phyloP scores from a whole-genome alignment of 2,113 vertebrate species.

The Psettodes erumei region DNA sequence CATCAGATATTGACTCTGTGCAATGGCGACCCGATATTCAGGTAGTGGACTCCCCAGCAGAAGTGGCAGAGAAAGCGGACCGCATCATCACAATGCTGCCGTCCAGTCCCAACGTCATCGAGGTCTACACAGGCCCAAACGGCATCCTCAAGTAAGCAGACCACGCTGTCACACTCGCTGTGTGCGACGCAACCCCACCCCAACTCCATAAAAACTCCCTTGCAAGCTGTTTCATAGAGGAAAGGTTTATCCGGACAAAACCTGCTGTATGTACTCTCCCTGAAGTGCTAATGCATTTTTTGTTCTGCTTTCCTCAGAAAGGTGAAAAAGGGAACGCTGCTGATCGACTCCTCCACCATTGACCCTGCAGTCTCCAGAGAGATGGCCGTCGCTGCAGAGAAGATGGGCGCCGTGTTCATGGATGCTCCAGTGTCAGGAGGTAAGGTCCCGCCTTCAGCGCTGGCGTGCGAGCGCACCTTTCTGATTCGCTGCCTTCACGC shows the following conservation, averaged over 20 bases:
- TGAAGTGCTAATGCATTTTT: not conserved
- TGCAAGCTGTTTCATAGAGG: not conserved
- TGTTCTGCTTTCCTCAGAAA: slow-evolving; percentile 82
- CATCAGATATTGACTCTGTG: not conserved
- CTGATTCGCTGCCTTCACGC: not conserved
- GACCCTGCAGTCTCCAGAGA: slow-evolving; percentile 94
- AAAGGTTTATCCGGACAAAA: not conserved
- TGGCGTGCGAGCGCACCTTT: not conserved
- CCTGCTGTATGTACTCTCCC: not conserved
- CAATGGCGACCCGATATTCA: slow-evolving; percentile 57
- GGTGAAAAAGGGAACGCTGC: slow-evolving; percentile 96
- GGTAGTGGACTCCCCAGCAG: slow-evolving; percentile 93
- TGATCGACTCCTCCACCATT: slow-evolving; percentile 99
- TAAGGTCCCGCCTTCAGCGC: slow-evolving; percentile 69
- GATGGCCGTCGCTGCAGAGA: slow-evolving; percentile 93
- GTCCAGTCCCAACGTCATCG: slow-evolving; percentile 91
- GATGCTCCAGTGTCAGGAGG: slow-evolving; percentile 98
- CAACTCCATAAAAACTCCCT: not conserved
- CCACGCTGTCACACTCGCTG: not conserved
- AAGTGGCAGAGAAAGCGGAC: slow-evolving; percentile 96
- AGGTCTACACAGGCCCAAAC: slow-evolving; percentile 92
- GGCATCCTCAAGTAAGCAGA: slow-evolving; percentile 94
- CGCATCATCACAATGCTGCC: slow-evolving; percentile 98
- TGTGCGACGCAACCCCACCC: not conserved
- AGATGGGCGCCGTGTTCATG: slow-evolving; percentile 98